Evolutionary conservation across 2,888 invertebrate genomes (phyloP).

Genomic region (Gryllus longicercus): DNA sequence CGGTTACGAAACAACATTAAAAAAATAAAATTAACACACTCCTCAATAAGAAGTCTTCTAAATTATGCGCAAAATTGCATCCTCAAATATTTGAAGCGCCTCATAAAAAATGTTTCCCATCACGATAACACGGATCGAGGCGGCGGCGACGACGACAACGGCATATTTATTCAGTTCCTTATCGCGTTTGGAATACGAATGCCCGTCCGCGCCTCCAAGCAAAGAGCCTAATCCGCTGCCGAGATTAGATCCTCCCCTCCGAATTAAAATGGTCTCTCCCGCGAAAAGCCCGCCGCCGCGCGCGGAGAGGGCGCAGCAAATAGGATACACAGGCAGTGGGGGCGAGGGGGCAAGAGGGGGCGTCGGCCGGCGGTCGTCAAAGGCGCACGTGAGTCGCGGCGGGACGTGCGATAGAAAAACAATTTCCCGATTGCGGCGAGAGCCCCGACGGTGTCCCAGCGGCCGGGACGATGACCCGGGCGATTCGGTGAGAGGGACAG

Average conservation of each 20-base stretch:
- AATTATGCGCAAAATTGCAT: too few species aligned
- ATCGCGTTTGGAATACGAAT: too few species aligned
- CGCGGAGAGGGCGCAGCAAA: background rate
- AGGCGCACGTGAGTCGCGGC: background rate
- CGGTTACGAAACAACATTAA: too few species aligned
- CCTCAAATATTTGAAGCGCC: too few species aligned
- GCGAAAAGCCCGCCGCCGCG: background rate
- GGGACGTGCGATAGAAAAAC: constrained; percentile 1
- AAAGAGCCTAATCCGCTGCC: background rate
- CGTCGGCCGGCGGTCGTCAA: background rate
- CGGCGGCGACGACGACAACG: too few species aligned
- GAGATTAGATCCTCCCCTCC: constrained; percentile 8
- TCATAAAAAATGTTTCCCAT: too few species aligned
- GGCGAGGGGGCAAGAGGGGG: background rate
- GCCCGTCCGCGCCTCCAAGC: background rate
- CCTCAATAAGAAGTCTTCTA: too few species aligned
- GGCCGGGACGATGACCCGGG: too few species aligned
- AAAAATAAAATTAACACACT: too few species aligned
- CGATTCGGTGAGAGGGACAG: background rate
- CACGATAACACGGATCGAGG: too few species aligned
- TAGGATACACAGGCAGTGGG: background rate
- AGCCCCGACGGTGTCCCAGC: background rate
- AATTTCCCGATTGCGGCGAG: background rate
- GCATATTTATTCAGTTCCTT: too few species aligned
- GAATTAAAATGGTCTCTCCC: background rate